A percentile compares a stretch with the other conserved stretches of the same genome.
phyloP scores from a whole-genome alignment of 2,113 vertebrate species.

The Bujurquina vittata region DNA sequence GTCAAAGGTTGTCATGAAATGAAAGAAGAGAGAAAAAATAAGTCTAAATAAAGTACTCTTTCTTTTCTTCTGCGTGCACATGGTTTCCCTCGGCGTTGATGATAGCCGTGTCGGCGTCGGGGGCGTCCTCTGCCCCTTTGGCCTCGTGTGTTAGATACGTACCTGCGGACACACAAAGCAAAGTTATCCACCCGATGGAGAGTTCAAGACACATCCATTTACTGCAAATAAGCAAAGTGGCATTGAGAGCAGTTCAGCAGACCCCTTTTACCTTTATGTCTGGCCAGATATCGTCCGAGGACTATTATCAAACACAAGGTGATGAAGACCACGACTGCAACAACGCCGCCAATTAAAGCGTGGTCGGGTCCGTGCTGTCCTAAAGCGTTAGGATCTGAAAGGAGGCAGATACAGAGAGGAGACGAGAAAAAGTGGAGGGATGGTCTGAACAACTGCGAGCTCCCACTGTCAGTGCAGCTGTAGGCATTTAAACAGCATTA shows the following conservation, averaged over 20 bases:
- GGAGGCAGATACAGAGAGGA: constrained; percentile 34
- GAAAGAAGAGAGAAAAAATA: constrained; percentile 36
- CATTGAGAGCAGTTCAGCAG: constrained; percentile 10
- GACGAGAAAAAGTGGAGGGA: constrained; percentile 1
- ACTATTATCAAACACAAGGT: constrained; percentile 98
- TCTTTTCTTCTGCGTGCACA: constrained; percentile 98
- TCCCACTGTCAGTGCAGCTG: constrained; percentile 12
- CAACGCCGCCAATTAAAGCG: constrained; percentile 95
- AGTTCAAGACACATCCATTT: neutral
- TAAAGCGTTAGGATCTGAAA: constrained; percentile 92
- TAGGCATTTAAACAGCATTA: constrained; percentile 8
- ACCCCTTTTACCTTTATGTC: constrained; percentile 95
- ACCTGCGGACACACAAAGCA: constrained; percentile 80
- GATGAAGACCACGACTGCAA: constrained; percentile 98
- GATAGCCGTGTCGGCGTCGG: constrained; percentile 98
- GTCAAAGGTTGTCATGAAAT: constrained; percentile 41
- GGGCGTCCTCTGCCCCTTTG: constrained; percentile 98
- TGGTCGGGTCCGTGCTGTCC: constrained; percentile 92
- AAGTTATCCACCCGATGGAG: constrained; percentile 17
- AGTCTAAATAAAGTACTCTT: constrained; percentile 99
- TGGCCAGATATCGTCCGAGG: constrained; percentile 95
- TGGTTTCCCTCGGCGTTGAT: constrained; percentile 99
- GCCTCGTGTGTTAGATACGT: constrained; percentile 99
- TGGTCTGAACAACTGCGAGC: constrained; percentile 1
- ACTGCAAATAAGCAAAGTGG: constrained; percentile 13